Percentiles rank a stretch among this genome's conserved stretches.
These are phyloP conservation scores for Leptinotarsa peninsularis DNA, from an alignment of 2,888 invertebrate species.

Conservation along the genomic window DNA sequence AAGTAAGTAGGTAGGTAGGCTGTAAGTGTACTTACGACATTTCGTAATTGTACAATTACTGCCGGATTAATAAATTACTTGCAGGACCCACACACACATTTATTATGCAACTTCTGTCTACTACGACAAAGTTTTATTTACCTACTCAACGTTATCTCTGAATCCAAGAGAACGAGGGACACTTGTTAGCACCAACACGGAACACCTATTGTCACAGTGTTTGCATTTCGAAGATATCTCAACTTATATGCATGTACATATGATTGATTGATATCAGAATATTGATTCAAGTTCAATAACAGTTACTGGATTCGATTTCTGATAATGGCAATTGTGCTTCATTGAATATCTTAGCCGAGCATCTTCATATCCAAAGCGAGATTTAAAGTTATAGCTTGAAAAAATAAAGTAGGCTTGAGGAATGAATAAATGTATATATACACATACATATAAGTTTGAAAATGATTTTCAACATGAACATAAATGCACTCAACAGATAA, in stretches of 20 bases:
- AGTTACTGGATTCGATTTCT: not conserved
- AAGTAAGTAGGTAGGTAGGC: conserved; percentile 17
- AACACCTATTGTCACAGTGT: not conserved
- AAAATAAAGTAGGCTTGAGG: too few species aligned
- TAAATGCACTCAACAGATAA: too few species aligned
- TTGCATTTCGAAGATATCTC: conserved; percentile 2
- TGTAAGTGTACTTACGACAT: conserved; percentile 9
- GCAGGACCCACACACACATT: conserved; percentile 40
- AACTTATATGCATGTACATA: not conserved
- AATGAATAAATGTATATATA: too few species aligned
- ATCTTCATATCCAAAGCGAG: too few species aligned
- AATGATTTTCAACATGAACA: too few species aligned
- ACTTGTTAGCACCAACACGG: conserved; percentile 18
- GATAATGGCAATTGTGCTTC: not conserved
- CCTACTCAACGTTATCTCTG: conserved; percentile 11
- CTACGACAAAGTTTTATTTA: conserved; percentile 15
- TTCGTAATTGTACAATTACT: conserved; percentile 19
- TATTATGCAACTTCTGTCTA: conserved; percentile 40
- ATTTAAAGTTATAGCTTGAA: too few species aligned
- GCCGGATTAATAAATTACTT: conserved; percentile 38
- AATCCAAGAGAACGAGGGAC: conserved; percentile 2
- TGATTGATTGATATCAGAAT: not conserved
- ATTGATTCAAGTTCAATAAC: not conserved
- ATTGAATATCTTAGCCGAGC: not conserved
- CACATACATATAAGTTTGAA: too few species aligned